Evolutionary conservation across 2,888 invertebrate genomes (phyloP), one percentile per base, ranked within the genome.

Genomic region (Megaustenia siamemsis): DNA sequence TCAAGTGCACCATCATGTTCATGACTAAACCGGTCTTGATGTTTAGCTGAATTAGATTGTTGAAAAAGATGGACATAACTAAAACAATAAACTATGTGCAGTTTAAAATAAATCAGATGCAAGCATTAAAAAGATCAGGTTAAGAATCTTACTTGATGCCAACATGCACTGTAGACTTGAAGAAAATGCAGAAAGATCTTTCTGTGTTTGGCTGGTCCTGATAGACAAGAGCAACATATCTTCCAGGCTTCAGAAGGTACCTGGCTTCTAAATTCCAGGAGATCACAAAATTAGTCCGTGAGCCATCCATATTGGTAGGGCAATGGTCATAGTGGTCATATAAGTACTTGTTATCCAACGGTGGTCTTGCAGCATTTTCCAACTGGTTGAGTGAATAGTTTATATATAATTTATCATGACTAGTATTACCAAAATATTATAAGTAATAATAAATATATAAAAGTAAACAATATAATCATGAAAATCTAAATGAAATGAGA

Each of bases 171-270:
- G 86, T 78, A 6, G 90, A 90, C 76, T 88, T 86, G 5, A 90
- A 83, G 12, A 88, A 95, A 88, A 97, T 94, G 86, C 96, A 95
- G 94, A 96, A 97, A 94, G 96, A 96, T 86, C 96, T 96, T 92
- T 96, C 96, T 87, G 95, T 95, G 94, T 96, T 95, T 83, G 96
- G 95, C 86, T 95, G 95, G 88, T 96, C 95, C 84, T 96, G 96
- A 94, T 92, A 96, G 86, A 96, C 96, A 89, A 97, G 96, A 82
- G 96, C 96, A 83, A 96, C 95, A 93, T 96, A 97, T 92, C 96
- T 96, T 4, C 96, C 97, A 18, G 96, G 95, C 75, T 96, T 96
- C 90, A 97, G 94, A 80, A 96, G 96, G 94, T 96, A 96, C 94
- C 96, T 96, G 49, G 96, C 96, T 21, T 96, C 96, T 75, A 96